Conservation (phyloP, 2,797 vertebrate genomes). For the Sarcophilus harrisii region DNA sequence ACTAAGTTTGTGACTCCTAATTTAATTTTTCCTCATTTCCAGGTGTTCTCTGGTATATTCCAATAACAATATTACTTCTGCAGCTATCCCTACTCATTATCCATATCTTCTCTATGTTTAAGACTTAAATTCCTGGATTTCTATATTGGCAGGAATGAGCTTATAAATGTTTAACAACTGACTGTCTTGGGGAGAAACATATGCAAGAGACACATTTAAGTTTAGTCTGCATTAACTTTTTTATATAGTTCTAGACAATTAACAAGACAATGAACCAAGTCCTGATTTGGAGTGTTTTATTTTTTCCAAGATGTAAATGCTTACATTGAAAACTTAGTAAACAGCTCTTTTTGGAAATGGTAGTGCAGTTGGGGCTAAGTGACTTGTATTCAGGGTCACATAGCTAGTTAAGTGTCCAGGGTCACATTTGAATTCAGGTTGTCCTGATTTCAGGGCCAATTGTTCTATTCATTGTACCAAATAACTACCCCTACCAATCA, state of each 20-base stretch:
- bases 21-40: background rate
- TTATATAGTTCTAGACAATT: background rate
- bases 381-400: background rate
- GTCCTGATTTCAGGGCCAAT: background rate
- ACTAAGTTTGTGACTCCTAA: background rate
- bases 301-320: background rate
- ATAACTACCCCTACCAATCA: background rate
- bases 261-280: background rate
- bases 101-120: background rate
- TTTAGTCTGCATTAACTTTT: background rate
- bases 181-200: background rate
- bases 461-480: background rate
- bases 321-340: background rate
- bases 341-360: too few relatives aligned
- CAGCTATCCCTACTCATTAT: background rate
- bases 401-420: background rate
- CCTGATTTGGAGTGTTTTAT: background rate
- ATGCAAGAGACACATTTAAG: background rate
- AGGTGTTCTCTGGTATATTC: background rate
- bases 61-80: background rate
- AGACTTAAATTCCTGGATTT: background rate
- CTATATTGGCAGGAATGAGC: background rate
- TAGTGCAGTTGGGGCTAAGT: background rate
- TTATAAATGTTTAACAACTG: background rate
- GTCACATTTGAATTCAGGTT: background rate